Percentiles rank a stretch among this genome's conserved stretches.
Evolutionary conservation across 2,888 invertebrate species (phyloP).

Genomic region (Mellilla xanthometata): DNA sequence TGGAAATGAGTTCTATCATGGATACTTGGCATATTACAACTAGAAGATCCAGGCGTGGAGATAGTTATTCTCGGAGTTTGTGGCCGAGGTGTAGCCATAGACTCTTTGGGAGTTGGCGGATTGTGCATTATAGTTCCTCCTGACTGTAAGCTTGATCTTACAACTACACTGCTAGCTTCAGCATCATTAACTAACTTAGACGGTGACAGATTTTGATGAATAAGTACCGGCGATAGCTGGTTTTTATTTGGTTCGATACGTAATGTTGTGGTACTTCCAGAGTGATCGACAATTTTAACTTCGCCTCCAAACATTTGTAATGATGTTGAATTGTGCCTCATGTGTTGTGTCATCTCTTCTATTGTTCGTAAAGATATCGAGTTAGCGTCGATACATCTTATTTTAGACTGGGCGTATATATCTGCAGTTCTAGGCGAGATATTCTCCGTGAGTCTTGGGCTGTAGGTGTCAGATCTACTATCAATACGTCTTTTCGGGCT

Average conservation of each 20-base stretch:
- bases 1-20: slow-evolving; percentile 82
- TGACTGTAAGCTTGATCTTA: slow-evolving; percentile 91
- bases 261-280: slow-evolving; percentile 86
- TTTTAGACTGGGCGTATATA: slow-evolving; percentile 74
- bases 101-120: slow-evolving; percentile 79
- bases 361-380: slow-evolving; percentile 75
- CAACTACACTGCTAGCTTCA: slow-evolving; percentile 87
- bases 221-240: slow-evolving; percentile 80
- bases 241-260: slow-evolving; percentile 86
- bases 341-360: slow-evolving; percentile 82
- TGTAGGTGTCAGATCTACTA: slow-evolving; percentile 62
- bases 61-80: slow-evolving; percentile 82
- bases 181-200: slow-evolving; percentile 64
- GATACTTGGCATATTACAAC: slow-evolving; percentile 78
- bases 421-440: slow-evolving; percentile 65
- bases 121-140: slow-evolving; percentile 90
- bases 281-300: slow-evolving; percentile 88
- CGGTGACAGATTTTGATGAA: slow-evolving; percentile 74
- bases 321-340: slow-evolving; percentile 78
- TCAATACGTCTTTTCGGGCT: slow-evolving; percentile 73
- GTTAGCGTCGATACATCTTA: slow-evolving; percentile 74
- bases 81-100: slow-evolving; percentile 60
- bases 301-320: slow-evolving; percentile 90
- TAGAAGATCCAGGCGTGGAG: slow-evolving; percentile 77
- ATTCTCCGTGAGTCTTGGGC: slow-evolving; percentile 68